Evolutionary conservation across 2,888 invertebrate species (phyloP).

Genomic region (Iselma pallidipennis): DNA sequence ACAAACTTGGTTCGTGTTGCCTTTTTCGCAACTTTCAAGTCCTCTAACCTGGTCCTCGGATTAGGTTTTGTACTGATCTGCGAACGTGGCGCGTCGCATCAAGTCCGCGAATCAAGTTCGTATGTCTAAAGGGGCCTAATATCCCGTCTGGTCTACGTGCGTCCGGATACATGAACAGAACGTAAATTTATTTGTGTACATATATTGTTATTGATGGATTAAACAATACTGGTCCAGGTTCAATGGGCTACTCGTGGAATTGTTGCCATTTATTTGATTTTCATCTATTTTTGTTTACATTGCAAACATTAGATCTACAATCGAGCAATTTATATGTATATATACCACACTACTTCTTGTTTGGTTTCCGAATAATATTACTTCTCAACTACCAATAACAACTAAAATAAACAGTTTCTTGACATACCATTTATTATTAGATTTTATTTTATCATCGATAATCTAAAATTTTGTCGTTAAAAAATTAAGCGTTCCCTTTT

Average conservation of each 20-base stretch:
- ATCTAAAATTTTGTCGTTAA: too few species aligned
- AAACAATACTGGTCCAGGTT: slow-evolving; percentile 20
- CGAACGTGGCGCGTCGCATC: too few species aligned
- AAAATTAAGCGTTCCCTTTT: too few species aligned
- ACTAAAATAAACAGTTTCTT: neutral
- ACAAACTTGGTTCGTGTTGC: too few species aligned
- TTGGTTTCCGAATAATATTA: slow-evolving; percentile 6
- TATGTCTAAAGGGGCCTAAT: too few species aligned
- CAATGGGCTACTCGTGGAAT: slow-evolving; percentile 22
- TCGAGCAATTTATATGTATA: slow-evolving; percentile 15
- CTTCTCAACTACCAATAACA: slow-evolving; percentile 2
- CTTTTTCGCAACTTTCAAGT: too few species aligned
- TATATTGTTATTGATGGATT: slow-evolving; percentile 25
- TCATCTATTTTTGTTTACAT: slow-evolving; percentile 22
- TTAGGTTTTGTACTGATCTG: too few species aligned
- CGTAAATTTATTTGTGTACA: slow-evolving; percentile 26
- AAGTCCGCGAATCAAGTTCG: too few species aligned
- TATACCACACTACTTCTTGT: slow-evolving; percentile 10
- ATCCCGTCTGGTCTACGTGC: too few species aligned
- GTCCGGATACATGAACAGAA: neutral
- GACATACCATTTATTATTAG: neutral
- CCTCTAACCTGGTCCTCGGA: too few species aligned
- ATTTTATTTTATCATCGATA: too few species aligned
- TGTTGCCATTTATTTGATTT: slow-evolving; percentile 27
- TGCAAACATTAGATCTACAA: slow-evolving; percentile 19